Base-by-base conservation (phyloP, 1,140 invertebrate species). In the Orius laevigatus region DNA sequence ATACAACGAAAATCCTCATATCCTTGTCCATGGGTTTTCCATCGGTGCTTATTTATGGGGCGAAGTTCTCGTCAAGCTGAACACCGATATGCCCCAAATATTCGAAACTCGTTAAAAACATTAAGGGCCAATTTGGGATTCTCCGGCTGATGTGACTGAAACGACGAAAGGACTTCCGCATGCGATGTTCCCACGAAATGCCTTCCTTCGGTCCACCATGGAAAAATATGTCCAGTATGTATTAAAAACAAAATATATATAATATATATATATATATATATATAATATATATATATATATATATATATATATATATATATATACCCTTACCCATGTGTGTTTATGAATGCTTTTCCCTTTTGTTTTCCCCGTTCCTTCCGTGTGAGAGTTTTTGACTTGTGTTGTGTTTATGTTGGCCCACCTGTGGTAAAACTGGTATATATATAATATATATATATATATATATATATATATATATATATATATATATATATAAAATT, bases 1-100 rank as follows among this genome's bases (percentile, higher is more conserved):
- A 14, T 79, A 84, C 57, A 59, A 63, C 12, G 56, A 69, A 45
- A 72, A 75, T 55, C 60, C 74, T 11, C 79, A 81, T 32, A 67
- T 86, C 44, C 59, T 89, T 4, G 58, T 91, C n/a, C 87, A 93
- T 64, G 87, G 84, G 1, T 92, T 93, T 66, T 90, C 85, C 0
- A 83, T 91, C 0, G 88, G 78, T 5, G 88, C 77, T 10, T 92
- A 92, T 62, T 65, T 90, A 50, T 82, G 80, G 74, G 82, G 82
- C 5, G 87, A 91, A 65, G 71, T 78, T 34, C 70, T 85, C 50
- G 67, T 79, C 25, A 69, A 76, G 53, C 70, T 84, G 48, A 64
- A 73, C 4, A 62, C 68, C 1, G 69, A 83, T 54, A 63, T 64
- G 25, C 60, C 74, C 19, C 36, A 69, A 70, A 35, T 87, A 86